Conservation (phyloP, 2,888 invertebrate species). For the Trichogramma evanescens region DNA sequence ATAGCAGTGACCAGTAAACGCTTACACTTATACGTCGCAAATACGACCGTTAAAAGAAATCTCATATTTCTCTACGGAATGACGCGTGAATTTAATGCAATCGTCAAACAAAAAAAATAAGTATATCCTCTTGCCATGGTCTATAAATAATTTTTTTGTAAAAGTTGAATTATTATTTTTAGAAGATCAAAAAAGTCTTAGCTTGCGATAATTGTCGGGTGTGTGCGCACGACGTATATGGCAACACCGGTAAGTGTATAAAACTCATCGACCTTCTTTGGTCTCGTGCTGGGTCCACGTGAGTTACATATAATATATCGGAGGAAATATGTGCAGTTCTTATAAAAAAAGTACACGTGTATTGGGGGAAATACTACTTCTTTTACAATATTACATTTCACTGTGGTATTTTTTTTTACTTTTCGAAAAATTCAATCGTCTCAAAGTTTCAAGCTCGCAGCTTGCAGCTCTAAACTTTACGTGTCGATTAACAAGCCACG, state of each 20-base stretch:
- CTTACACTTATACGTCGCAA: too few species aligned
- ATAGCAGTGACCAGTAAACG: too few species aligned
- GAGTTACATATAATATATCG: constrained; percentile 9
- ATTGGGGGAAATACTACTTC: not conserved
- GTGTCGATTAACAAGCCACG: too few species aligned
- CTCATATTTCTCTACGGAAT: too few species aligned
- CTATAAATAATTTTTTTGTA: too few species aligned
- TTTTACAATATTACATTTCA: not conserved
- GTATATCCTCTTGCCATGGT: not conserved
- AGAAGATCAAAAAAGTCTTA: too few species aligned
- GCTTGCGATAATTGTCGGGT: not conserved
- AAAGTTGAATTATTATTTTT: too few species aligned
- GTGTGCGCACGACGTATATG: not conserved
- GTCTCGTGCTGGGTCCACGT: constrained; percentile 28
- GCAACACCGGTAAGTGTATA: constrained; percentile 6
- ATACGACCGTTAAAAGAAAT: too few species aligned
- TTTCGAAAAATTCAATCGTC: too few species aligned
- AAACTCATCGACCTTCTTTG: constrained; percentile 17
- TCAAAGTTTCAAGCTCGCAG: too few species aligned
- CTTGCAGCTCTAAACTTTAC: too few species aligned
- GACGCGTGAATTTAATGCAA: not conserved
- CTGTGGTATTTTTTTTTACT: not conserved
- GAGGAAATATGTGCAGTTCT: constrained; percentile 3
- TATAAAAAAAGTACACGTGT: constrained; percentile 1
- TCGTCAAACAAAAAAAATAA: not conserved